phyloP scores from a whole-genome alignment of 2,797 vertebrate species.

The Dipus sagitta region DNA sequence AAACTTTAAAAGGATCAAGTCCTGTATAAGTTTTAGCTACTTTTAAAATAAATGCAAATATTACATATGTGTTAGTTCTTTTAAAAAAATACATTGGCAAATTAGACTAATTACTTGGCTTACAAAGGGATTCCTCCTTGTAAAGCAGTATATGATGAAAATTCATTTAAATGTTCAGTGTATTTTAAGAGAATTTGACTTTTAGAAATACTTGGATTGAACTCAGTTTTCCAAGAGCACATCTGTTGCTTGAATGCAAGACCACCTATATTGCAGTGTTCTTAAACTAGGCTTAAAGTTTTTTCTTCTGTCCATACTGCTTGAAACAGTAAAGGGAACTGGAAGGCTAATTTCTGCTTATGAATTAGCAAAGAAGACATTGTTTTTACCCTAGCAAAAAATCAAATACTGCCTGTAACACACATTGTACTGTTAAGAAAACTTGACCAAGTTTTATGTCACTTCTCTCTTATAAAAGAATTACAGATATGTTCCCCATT shows the following conservation, averaged over 20 bases:
- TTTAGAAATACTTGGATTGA: constrained; percentile 67
- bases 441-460: constrained; percentile 49
- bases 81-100: constrained; percentile 45
- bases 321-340: constrained; percentile 31
- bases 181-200: constrained; percentile 59
- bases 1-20: constrained; percentile 34
- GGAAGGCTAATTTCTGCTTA: constrained; percentile 42
- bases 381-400: constrained; percentile 29
- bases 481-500: constrained; percentile 23
- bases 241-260: constrained; percentile 68
- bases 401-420: neutral
- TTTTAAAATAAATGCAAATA: constrained; percentile 59
- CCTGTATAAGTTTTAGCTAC: constrained; percentile 28
- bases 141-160: constrained; percentile 34
- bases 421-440: constrained; percentile 47
- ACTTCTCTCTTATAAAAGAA: constrained; percentile 30
- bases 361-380: constrained; percentile 43
- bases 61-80: neutral
- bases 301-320: neutral
- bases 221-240: constrained; percentile 52
- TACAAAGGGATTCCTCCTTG: constrained; percentile 52
- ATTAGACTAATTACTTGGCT: constrained; percentile 45
- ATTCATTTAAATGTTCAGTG: constrained; percentile 10
- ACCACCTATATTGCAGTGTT: constrained; percentile 55
- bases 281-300: constrained; percentile 56